Base-by-base conservation (phyloP, 2,797 vertebrate species). In the Zalophus californianus region DNA sequence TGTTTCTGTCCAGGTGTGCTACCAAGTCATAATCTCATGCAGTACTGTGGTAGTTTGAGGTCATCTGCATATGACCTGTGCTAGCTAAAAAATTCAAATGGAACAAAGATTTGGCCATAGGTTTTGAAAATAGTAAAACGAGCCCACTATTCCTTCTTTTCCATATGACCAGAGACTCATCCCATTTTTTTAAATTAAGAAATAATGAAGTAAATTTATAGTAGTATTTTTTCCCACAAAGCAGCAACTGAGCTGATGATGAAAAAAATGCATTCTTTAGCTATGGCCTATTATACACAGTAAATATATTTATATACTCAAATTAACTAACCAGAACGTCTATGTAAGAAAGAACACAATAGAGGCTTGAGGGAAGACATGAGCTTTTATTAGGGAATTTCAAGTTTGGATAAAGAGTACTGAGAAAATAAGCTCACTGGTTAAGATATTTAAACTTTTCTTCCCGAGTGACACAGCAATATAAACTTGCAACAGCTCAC, bases 401-500 rank as follows among this genome's bases (percentile, higher is more conserved):
- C 60, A 20, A 83, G 50, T 66, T 60, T 85, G 13, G 44, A 78
- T 50, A 64, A 77, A 79, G 52, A 92, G 50, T 41, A 83, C 5
- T 56, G 54, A 48, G 52, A 95, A 93, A 96, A 92, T 77, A 86
- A 64, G 82, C 48, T 90, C 54, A 86, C 44, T 94, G 54, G 50
- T 89, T 96, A 92, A 62, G 38, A 44, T 70, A 38, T 62, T 92
- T 38, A 60, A 90, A 77, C 2, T 62, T 68, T 92, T 83, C 60
- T 50, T 86, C 68, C 73, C 52, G 62, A 89, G 38, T 66, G 56
- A 91, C 14, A 89, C 6, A 89, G 70, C 15, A 78, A 73, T 77
- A 58, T 9, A 68, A 5, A 68, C 5, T 62, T 94, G 70, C 21
- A 88, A 82, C 1, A 64, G 54, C 29, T 58, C 66, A 80, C 58